Evolutionary conservation across 2,797 vertebrate species (phyloP).

Genomic region (Peromyscus aztecus): DNA sequence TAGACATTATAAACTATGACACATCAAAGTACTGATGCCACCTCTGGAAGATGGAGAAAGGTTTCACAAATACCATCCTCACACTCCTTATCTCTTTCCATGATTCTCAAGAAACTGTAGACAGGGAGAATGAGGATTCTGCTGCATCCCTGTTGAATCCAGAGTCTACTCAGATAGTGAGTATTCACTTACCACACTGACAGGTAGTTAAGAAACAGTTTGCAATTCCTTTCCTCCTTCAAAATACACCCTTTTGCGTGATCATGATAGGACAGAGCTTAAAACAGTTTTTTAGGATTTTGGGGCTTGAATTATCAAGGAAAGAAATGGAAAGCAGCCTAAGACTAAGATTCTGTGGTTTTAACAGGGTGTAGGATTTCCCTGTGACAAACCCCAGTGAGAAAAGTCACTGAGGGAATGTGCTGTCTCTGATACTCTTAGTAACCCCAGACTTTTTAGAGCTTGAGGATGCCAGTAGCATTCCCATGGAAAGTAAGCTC

Average conservation of each 20-base stretch:
- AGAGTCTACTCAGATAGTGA: rapidly evolving
- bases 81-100: constrained; percentile 87
- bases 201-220: not conserved
- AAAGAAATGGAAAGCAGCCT: not conserved
- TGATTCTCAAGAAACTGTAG: constrained; percentile 85
- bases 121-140: not conserved
- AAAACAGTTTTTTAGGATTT: constrained; percentile 10
- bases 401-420: constrained; percentile 17
- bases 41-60: constrained; percentile 84
- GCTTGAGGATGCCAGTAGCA: not conserved
- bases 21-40: constrained; percentile 89
- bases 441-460: not conserved
- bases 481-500: constrained; percentile 67
- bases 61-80: constrained; percentile 81
- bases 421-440: not conserved
- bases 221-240: not conserved
- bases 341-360: constrained; percentile 87
- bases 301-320: constrained; percentile 7
- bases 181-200: too few species aligned
- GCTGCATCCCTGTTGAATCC: not conserved
- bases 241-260: not conserved
- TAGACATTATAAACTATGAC: constrained; percentile 93
- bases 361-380: constrained; percentile 88
- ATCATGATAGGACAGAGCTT: not conserved
- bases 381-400: constrained; percentile 79